Percentiles rank a stretch among this genome's conserved stretches.
Evolutionary conservation across 1,140 invertebrate species (phyloP).

Genomic region (Solenopsis fugax): DNA sequence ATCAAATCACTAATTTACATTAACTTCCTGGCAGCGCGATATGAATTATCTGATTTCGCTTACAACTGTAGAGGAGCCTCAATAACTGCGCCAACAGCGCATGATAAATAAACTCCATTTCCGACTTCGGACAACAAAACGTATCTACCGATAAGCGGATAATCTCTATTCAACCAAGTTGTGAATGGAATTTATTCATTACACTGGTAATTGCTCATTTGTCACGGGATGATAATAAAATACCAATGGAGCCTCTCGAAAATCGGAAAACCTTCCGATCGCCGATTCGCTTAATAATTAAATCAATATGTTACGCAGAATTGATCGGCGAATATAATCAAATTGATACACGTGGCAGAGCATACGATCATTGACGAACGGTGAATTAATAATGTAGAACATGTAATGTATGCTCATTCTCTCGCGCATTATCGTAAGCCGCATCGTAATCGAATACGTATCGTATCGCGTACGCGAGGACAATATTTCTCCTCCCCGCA

Average conservation of each 20-base stretch:
- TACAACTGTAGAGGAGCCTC: background rate
- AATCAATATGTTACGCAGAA: background rate
- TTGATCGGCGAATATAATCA: background rate
- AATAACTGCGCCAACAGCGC: background rate
- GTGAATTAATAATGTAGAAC: background rate
- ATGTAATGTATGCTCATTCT: background rate
- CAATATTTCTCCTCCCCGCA: background rate
- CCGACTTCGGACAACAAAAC: conserved; percentile 18
- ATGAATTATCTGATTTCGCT: conserved; percentile 20
- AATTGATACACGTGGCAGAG: conserved; percentile 1
- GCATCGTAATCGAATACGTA: background rate
- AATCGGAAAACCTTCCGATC: background rate
- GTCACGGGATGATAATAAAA: conserved; percentile 21
- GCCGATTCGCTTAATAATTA: conserved; percentile 5
- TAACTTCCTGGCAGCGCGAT: background rate
- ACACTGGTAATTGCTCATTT: conserved; percentile 23
- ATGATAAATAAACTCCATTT: conserved; percentile 30
- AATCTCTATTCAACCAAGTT: conserved; percentile 28
- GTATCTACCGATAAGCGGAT: conserved; percentile 12
- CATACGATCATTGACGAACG: background rate
- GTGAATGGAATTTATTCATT: conserved; percentile 5
- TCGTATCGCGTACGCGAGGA: background rate
- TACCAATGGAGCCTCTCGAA: background rate
- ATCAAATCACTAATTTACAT: conserved; percentile 23
- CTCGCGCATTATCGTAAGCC: background rate